Evolutionary conservation across 2,797 vertebrate genomes (phyloP).

Genomic region (Oryzias dopingdopingensis): DNA sequence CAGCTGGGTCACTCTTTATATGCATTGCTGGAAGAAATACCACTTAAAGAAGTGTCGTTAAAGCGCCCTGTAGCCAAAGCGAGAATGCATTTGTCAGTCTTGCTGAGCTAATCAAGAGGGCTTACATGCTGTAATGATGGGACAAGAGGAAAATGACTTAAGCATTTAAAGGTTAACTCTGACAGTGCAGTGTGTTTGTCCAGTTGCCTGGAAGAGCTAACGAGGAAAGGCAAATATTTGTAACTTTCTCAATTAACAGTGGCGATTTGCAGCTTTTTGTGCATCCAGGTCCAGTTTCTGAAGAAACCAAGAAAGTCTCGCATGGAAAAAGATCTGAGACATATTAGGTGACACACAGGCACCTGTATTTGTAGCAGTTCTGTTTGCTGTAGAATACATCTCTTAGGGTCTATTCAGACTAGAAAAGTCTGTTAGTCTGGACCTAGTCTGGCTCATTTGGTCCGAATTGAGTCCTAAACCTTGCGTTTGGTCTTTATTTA

Average conservation of each 20-base stretch:
- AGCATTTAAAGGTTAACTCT: conserved; percentile 65
- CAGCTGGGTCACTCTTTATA: conserved; percentile 26
- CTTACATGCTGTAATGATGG: conserved; percentile 62
- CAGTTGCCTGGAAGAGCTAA: conserved; percentile 42
- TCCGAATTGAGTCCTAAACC: too few species aligned
- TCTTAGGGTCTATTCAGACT: too few species aligned
- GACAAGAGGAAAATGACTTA: conserved; percentile 51
- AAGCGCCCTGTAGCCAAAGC: conserved; percentile 59
- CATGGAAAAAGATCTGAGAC: conserved; percentile 20
- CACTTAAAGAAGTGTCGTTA: conserved; percentile 55
- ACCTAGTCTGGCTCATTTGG: too few species aligned
- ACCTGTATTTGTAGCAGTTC: conserved; percentile 8
- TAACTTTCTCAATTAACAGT: conserved; percentile 43
- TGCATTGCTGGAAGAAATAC: conserved; percentile 26
- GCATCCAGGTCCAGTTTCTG: conserved; percentile 14
- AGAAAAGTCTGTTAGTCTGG: too few species aligned
- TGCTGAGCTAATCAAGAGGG: conserved; percentile 64
- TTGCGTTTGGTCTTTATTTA: too few species aligned
- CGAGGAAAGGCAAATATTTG: conserved; percentile 46
- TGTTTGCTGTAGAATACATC: too few species aligned
- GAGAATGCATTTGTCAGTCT: conserved; percentile 57
- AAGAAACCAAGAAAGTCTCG: conserved; percentile 27
- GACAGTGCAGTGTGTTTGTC: conserved; percentile 49
- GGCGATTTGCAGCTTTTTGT: conserved; percentile 12
- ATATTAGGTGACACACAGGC: conserved; percentile 17